phyloP scores from a whole-genome alignment of 2,888 invertebrate species.

The Lasioglossum leucozonium region DNA sequence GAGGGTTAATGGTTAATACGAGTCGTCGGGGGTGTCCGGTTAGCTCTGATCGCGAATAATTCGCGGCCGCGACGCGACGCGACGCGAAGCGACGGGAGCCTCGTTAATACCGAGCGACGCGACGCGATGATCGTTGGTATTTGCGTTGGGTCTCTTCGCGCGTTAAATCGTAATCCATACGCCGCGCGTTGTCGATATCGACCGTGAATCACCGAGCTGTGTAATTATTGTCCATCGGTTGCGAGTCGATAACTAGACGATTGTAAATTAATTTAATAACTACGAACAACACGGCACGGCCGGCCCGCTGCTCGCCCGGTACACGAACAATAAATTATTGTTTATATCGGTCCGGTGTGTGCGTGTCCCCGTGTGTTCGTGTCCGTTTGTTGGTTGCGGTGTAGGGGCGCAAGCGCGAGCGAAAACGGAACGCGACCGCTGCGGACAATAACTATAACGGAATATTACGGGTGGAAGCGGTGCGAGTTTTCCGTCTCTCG shows the following conservation, averaged over 20 bases:
- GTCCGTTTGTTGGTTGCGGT: not conserved
- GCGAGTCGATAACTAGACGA: constrained; percentile 53
- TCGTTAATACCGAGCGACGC: constrained; percentile 12
- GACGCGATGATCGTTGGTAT: constrained; percentile 22
- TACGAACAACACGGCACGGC: constrained; percentile 30
- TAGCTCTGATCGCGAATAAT: not conserved
- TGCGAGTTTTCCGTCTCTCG: constrained; percentile 34
- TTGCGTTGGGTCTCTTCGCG: constrained; percentile 4
- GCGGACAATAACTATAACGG: constrained; percentile 33
- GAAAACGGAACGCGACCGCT: not conserved
- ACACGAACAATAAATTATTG: constrained; percentile 54
- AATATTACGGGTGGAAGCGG: constrained; percentile 41
- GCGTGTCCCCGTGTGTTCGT: not conserved
- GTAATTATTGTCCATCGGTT: constrained; percentile 44
- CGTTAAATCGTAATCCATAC: constrained; percentile 15
- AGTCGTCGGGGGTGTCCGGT: not conserved
- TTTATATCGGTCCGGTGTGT: constrained; percentile 53
- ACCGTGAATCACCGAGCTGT: constrained; percentile 17
- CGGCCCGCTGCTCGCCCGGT: constrained; percentile 5
- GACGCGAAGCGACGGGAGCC: not conserved
- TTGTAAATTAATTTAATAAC: constrained; percentile 68
- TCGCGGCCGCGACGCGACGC: not conserved
- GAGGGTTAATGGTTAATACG: not conserved
- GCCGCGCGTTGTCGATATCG: constrained; percentile 13
- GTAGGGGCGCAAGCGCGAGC: not conserved